These are phyloP conservation scores for Cheirogaleus medius DNA, from an alignment of 2,113 vertebrate genomes.

Conservation along the genomic window DNA sequence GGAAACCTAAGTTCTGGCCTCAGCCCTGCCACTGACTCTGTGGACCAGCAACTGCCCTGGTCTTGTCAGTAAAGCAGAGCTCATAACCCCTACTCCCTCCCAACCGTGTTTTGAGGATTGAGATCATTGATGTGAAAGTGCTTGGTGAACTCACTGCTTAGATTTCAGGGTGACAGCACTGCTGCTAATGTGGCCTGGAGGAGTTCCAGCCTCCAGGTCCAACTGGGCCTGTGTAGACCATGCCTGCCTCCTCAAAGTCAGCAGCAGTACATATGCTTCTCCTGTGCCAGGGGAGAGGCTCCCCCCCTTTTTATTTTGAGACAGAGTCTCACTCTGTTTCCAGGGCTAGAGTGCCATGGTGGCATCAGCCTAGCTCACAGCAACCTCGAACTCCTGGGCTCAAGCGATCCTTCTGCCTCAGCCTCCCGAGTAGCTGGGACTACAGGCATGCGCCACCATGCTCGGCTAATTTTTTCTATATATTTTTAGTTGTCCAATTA, in stretches of 20 bases:
- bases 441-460: too few relatives aligned
- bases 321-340: too few relatives aligned
- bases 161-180: not conserved
- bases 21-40: not conserved
- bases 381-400: too few relatives aligned
- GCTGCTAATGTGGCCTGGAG: not conserved
- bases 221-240: not conserved
- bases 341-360: too few relatives aligned
- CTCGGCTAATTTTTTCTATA: too few relatives aligned
- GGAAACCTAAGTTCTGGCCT: not conserved
- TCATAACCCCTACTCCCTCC: not conserved
- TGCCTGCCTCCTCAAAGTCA: not conserved
- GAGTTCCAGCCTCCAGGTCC: not conserved
- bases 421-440: too few relatives aligned
- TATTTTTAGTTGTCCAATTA: too few relatives aligned
- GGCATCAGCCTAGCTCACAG: too few relatives aligned
- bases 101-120: not conserved
- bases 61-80: not conserved
- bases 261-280: too few relatives aligned
- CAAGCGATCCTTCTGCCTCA: too few relatives aligned
- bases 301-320: too few relatives aligned
- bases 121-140: not conserved
- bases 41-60: not conserved
- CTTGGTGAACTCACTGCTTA: slow-evolving; percentile 9
- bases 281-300: not conserved